phyloP scores from a whole-genome alignment of 1,140 invertebrate species.

The Oreohelix idahoensis region DNA sequence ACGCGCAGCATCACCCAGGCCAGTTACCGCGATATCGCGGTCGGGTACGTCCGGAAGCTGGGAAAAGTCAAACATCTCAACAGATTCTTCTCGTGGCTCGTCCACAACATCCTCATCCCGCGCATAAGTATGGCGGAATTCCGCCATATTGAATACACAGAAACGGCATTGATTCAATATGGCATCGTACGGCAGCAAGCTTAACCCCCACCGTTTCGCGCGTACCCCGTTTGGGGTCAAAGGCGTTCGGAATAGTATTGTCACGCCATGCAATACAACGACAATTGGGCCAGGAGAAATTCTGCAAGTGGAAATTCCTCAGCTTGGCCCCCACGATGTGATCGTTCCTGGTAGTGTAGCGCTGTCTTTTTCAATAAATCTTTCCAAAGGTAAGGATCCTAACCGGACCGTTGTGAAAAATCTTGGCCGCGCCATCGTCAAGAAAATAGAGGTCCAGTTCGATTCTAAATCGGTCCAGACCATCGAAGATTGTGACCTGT shows the following conservation, averaged over 20 bases:
- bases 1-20: too few species aligned
- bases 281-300: background rate
- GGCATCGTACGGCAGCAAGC: background rate
- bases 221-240: background rate
- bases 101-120: too few species aligned
- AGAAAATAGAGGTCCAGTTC: background rate
- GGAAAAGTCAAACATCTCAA: too few species aligned
- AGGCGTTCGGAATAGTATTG: background rate
- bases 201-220: background rate
- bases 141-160: too few species aligned
- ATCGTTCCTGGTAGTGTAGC: background rate
- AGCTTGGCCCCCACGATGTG: background rate
- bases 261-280: background rate
- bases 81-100: too few species aligned
- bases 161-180: too few species aligned
- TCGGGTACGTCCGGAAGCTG: too few species aligned
- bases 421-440: background rate
- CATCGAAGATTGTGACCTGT: background rate
- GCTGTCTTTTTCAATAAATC: background rate
- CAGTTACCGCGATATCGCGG: too few species aligned
- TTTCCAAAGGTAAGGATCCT: background rate
- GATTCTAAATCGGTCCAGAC: background rate
- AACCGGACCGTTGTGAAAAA: background rate
- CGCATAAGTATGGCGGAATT: too few species aligned
- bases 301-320: background rate